Conservation (phyloP, 2,888 invertebrate species). For the Scaptodrosophila latifasciaeformis region DNA sequence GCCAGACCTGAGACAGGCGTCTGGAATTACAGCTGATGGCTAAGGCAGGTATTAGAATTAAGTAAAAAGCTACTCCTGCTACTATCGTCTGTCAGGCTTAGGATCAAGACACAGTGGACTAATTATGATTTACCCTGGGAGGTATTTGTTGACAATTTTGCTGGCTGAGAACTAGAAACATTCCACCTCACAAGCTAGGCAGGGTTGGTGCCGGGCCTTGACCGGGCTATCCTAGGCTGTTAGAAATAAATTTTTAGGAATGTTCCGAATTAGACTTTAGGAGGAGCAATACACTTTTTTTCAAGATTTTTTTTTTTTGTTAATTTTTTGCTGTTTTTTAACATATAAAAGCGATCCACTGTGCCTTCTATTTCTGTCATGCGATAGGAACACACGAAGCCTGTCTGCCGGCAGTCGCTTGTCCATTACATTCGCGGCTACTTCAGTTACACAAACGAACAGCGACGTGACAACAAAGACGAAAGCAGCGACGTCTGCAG, state of each 20-base stretch:
- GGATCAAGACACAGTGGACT: slow-evolving; percentile 6
- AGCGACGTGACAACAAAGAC: too few species aligned
- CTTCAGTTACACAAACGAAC: slow-evolving; percentile 36
- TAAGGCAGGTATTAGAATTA: neutral
- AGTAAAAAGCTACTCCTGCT: too few species aligned
- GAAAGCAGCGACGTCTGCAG: too few species aligned
- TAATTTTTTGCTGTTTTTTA: neutral
- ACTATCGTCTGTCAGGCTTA: too few species aligned
- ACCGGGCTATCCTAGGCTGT: too few species aligned
- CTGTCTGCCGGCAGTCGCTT: neutral
- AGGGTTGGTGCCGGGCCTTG: too few species aligned
- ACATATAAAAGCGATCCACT: neutral
- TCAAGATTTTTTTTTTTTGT: slow-evolving; percentile 5
- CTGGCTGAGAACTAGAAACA: neutral
- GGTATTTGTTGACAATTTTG: neutral
- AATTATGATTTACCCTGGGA: neutral
- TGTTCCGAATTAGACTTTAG: too few species aligned
- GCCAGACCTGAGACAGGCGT: slow-evolving; percentile 5
- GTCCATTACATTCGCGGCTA: slow-evolving; percentile 17
- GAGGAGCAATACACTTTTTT: neutral
- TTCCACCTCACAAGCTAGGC: neutral
- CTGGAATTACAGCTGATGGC: slow-evolving; percentile 42
- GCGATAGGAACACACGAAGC: neutral
- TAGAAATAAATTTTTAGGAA: too few species aligned
- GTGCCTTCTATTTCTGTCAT: neutral